These are phyloP conservation scores for Syngnathus acus DNA, from an alignment of 2,797 vertebrate species.

Conservation along the genomic window DNA sequence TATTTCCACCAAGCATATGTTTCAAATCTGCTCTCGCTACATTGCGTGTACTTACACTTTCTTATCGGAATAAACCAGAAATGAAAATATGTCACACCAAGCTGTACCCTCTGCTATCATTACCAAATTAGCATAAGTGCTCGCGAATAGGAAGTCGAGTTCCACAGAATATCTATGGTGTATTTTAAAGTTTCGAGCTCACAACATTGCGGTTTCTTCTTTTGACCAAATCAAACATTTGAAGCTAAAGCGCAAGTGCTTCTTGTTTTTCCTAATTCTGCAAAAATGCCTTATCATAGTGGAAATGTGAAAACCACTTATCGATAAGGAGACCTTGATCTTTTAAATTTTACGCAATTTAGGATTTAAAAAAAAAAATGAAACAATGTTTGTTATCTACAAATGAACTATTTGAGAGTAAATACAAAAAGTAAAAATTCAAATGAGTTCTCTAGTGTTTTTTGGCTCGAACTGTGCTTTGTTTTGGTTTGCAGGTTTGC, in stretches of 20 bases:
- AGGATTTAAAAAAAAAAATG: too few relatives aligned
- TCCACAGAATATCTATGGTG: too few relatives aligned
- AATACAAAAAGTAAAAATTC: neutral
- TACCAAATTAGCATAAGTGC: too few relatives aligned
- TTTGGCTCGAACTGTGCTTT: slow-evolving; percentile 8
- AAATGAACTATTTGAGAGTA: slow-evolving; percentile 5
- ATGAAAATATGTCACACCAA: slow-evolving; percentile 2
- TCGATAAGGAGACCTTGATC: neutral
- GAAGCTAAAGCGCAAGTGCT: neutral
- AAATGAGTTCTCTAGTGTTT: neutral
- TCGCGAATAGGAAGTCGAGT: too few relatives aligned
- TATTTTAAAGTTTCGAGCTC: neutral
- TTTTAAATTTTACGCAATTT: neutral
- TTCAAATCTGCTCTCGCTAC: neutral
- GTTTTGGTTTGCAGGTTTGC: slow-evolving; percentile 1
- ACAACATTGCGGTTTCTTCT: neutral
- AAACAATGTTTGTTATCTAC: neutral
- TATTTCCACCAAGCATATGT: neutral
- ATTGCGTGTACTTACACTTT: slow-evolving; percentile 12
- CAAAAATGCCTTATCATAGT: neutral
- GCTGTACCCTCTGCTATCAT: neutral
- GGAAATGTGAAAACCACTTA: neutral
- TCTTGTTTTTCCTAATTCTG: neutral
- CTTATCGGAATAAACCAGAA: slow-evolving; percentile 16
- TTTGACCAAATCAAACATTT: neutral